Evolutionary conservation across 2,797 vertebrate genomes (phyloP), one percentile per base, ranked within the genome.

Genomic region (Hybognathus amarus): DNA sequence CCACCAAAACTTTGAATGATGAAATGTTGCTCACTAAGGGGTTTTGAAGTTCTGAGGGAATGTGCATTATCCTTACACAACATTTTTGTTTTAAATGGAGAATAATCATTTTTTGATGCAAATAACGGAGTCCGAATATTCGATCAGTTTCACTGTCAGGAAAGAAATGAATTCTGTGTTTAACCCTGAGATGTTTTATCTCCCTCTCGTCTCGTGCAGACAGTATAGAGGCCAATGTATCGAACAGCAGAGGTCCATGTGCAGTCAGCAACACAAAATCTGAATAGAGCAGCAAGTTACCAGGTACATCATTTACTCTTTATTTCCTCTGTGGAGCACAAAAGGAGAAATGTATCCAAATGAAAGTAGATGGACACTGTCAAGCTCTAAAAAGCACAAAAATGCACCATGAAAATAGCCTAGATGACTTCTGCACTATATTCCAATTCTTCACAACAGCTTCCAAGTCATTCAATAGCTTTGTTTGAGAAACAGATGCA

Each of bases 201-300:
- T 83, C 17, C 83, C 36, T 86, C 79, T 70, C 17, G 9, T 71
- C 73, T 56, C 2, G 30, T 85, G 64, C 90, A 91, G 90, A 91
- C 86, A 90, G 89, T 70, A 91, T 91, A 85, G 90, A 91, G 75
- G 90, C 88, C 66, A 88, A 88, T 36, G 85, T 89, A 10, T 87
- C 88, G n/a, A 59, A 83, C 2, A 2, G 50, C 87, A 33, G 85
- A 88, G 3, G 18, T 86, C 40, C 59, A 81, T 75, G 97, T 99
- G 82, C 96, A 98, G 74, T 95, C 91, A 67, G 98, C 94, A 84
- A 97, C 95, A 68, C 96, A 98, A 87, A 97, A 99, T 85, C 94
- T 99, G 45, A 82, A 95, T 9, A 96, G 95, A 63, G 98, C 98
- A 3, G 93, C 97, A 0, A 90, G 93, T 2, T 96, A 98, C 86